phyloP scores from a whole-genome alignment of 2,888 invertebrate genomes.

The Xestia c-nigrum region DNA sequence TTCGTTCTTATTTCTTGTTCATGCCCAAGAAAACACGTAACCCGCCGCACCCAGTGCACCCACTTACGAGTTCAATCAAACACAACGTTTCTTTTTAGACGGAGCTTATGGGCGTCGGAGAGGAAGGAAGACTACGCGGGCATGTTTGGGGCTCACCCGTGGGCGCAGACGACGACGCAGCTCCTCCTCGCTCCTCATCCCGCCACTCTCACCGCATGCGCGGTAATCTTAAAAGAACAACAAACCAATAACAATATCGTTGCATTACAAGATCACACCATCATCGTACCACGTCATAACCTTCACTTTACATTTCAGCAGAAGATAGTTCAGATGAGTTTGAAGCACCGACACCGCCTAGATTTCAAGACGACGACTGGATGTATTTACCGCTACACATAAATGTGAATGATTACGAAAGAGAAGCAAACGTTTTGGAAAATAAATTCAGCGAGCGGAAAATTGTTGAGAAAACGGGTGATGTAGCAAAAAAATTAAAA shows the following conservation, averaged over 20 bases:
- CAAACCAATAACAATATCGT: conserved; percentile 77
- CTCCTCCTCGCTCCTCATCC: conserved; percentile 75
- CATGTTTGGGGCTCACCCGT: conserved; percentile 88
- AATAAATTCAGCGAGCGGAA: conserved; percentile 34
- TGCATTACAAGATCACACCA: conserved; percentile 72
- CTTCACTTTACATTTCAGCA: conserved; percentile 88
- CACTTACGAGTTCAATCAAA: conserved; percentile 4
- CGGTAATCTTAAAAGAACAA: conserved; percentile 83
- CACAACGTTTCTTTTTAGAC: conserved; percentile 69
- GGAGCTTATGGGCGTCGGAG: conserved; percentile 75
- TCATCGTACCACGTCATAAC: conserved; percentile 84
- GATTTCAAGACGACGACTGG: conserved; percentile 85
- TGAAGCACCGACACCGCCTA: conserved; percentile 79
- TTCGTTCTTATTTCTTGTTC: not conserved
- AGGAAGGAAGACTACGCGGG: conserved; percentile 82
- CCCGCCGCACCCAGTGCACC: not conserved
- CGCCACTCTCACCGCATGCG: conserved; percentile 80
- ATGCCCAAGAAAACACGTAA: not conserved
- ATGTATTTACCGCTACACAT: conserved; percentile 84
- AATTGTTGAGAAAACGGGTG: conserved; percentile 68
- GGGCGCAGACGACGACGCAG: conserved; percentile 86
- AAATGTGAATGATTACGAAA: conserved; percentile 63
- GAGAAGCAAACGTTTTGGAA: conserved; percentile 49
- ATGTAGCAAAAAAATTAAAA: conserved; percentile 81
- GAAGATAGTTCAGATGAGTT: conserved; percentile 89